Base-by-base conservation (phyloP, 2,888 invertebrate genomes). In the Pristionchus maxplancki region DNA sequence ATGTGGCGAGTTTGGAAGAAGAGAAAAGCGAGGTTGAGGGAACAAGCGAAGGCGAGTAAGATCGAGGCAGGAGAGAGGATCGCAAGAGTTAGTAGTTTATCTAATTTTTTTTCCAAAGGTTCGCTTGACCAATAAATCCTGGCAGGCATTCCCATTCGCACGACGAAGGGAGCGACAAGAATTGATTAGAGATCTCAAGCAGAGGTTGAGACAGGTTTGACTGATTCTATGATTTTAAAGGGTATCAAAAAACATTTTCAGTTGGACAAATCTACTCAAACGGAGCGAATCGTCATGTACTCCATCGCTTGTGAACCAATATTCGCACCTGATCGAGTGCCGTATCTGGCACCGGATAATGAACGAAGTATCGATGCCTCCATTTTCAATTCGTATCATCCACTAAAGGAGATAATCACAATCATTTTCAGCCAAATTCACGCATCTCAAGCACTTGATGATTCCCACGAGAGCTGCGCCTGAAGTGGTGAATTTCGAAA, bases 1-100 rank as follows among this genome's bases (percentile, higher is more conserved):
- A 90, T 94, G 92, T 93, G 93, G 93, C 90, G 93, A 88, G 92
- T 93, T 37, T 93, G 93, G 92, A 93, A 93, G 89, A 91, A 91
- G 78, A 89, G 92, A 44, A 89, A 91, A 53, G 91, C 90, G 53
- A 89, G 92, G 34, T 89, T 91, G 64, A 31, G 89, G 20, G 89
- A 89, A 4, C 87, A 89, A 24, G 89, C 89, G n/a, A 88, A 88
- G 62, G 78, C 81, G 34, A 50, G 50, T 6, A 88, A 62, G 44
- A 31, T n/a, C 6, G 88, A 81, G 20, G 88, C 81, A 0, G 78
- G 81, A 15, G 88, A 88, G 62, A 53, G 24, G 50, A 88, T 88
- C 11, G 81, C 81, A 0, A 88, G 31, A 81, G 88, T 88, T 13
- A 28, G 53, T 17, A 48, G 28, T 44, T 3, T 8, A 13, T 64